Conservation (phyloP, 2,888 invertebrate species). For the Mesodorylaimus sp. region DNA sequence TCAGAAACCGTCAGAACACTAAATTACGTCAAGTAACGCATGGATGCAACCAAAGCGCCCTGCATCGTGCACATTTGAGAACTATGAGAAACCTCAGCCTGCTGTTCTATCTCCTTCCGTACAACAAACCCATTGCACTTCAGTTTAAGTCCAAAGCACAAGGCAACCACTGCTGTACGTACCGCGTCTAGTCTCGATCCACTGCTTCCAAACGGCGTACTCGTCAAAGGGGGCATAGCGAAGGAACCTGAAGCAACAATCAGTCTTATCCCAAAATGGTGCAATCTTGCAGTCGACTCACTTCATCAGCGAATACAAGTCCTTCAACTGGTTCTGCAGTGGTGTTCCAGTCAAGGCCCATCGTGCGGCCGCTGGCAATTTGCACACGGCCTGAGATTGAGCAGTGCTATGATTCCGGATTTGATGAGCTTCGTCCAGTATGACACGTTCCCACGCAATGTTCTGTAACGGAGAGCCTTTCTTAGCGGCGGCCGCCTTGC, state of each 20-base stretch:
- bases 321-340: conserved; percentile 71
- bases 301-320: conserved; percentile 35
- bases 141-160: no score
- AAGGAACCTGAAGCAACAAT: conserved; percentile 56
- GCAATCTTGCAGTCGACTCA: conserved; percentile 15
- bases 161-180: no score
- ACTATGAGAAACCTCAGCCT: no score
- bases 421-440: conserved; percentile 80
- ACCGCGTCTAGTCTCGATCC: conserved; percentile 64
- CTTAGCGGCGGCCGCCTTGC: no score
- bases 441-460: conserved; percentile 62
- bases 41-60: no score
- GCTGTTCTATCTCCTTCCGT: no score
- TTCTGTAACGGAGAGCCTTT: no score
- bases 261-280: no score
- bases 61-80: no score
- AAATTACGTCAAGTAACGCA: no score
- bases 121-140: no score
- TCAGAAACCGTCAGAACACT: no score
- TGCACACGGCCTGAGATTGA: conserved; percentile 50
- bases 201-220: conserved; percentile 67
- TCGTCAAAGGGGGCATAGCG: conserved; percentile 74
- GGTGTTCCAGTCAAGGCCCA: conserved; percentile 84
- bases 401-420: conserved; percentile 68
- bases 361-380: conserved; percentile 43